These are phyloP conservation scores for Euphydryas editha DNA, from an alignment of 2,888 invertebrate species.

Conservation along the genomic window DNA sequence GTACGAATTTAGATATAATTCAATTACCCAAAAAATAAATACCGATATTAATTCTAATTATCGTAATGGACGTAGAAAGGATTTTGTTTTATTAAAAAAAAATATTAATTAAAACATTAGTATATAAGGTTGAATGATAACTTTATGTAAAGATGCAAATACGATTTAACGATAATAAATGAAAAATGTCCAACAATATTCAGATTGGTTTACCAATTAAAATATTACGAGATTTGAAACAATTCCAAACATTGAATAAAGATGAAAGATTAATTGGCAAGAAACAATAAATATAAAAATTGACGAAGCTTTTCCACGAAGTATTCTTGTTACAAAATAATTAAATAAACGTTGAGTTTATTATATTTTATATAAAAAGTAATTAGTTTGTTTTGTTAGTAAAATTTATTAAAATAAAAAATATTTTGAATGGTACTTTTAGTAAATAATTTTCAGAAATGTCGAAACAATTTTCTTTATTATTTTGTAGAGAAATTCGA, in stretches of 20 bases:
- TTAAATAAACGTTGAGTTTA: neutral
- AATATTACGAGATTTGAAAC: conserved; percentile 3
- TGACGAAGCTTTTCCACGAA: neutral
- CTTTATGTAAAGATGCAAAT: conserved; percentile 1
- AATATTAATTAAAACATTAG: neutral
- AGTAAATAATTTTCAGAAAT: no score
- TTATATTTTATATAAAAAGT: neutral
- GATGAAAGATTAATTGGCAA: conserved; percentile 11
- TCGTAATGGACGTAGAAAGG: neutral
- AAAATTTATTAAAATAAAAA: neutral
- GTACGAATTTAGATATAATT: no score
- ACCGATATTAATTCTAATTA: no score
- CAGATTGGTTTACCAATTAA: conserved; percentile 15
- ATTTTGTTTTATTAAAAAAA: neutral
- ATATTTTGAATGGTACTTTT: neutral
- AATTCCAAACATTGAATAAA: conserved; percentile 6
- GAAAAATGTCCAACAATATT: neutral
- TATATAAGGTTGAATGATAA: neutral
- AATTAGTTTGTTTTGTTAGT: neutral
- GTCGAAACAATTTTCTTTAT: no score
- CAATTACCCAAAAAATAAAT: no score
- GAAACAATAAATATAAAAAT: conserved; percentile 2
- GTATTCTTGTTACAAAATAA: neutral
- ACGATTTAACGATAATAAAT: neutral
- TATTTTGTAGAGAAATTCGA: no score